Percentiles rank a stretch among this genome's conserved stretches.
phyloP scores from a whole-genome alignment of 2,797 vertebrate genomes.

The Falco biarmicus region DNA sequence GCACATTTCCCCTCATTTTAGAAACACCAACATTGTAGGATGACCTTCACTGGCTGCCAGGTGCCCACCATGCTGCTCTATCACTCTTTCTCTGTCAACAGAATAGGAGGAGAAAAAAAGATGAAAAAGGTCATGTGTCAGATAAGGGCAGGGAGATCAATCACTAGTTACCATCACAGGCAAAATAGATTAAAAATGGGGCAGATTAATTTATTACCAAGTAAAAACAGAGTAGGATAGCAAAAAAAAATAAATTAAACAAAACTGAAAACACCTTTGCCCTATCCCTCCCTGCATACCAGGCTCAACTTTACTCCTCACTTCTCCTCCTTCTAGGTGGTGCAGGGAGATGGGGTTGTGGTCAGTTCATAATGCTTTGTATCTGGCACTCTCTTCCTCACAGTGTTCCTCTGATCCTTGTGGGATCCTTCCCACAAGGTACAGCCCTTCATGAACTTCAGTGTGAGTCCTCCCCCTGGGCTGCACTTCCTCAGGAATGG shows the following conservation, averaged over 20 bases:
- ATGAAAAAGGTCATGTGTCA: not conserved
- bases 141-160: not conserved
- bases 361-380: not conserved
- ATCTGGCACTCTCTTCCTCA: not conserved
- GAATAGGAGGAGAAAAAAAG: not conserved
- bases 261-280: not conserved
- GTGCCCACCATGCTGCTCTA: not conserved
- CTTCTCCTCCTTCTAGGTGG: not conserved
- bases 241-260: not conserved
- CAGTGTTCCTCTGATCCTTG: not conserved
- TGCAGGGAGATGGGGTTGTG: no score
- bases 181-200: not conserved
- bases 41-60: not conserved
- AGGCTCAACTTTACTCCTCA: not conserved
- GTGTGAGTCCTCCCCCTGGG: fast-evolving
- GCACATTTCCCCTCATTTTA: not conserved
- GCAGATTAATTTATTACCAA: not conserved
- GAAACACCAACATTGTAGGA: not conserved
- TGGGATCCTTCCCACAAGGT: not conserved
- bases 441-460: not conserved
- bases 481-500: not conserved
- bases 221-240: not conserved
- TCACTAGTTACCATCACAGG: not conserved
- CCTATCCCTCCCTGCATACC: not conserved
- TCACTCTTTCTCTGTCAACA: not conserved